Conservation (phyloP, 2,113 vertebrate species). For the Vimba vimba region DNA sequence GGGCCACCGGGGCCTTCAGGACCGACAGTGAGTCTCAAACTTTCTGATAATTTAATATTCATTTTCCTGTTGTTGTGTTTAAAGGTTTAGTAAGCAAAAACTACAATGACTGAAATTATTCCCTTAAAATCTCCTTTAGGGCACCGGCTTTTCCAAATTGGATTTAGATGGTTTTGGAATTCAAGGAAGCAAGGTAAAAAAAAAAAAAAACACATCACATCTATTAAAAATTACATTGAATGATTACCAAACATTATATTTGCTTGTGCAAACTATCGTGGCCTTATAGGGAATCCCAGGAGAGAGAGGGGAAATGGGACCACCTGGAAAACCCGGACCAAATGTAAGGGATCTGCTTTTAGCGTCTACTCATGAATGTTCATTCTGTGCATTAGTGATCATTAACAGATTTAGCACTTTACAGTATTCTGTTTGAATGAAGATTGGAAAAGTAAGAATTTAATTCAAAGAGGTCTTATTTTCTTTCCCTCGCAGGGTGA, state of each 20-base stretch:
- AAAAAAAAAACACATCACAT: not conserved
- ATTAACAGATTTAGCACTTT: not conserved
- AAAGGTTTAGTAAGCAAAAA: not conserved
- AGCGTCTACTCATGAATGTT: not conserved
- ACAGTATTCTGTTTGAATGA: not conserved
- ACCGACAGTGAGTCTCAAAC: slow-evolving; percentile 45
- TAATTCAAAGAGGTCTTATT: not conserved
- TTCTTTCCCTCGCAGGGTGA: slow-evolving; percentile 50
- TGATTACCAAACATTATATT: not conserved
- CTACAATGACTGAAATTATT: not conserved
- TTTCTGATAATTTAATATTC: not conserved
- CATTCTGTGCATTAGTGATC: not conserved
- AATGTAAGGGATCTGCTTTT: slow-evolving; percentile 23
- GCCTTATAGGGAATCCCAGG: slow-evolving; percentile 31
- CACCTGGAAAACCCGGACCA: slow-evolving; percentile 52
- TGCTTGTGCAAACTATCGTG: not conserved
- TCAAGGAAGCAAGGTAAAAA: slow-evolving; percentile 46
- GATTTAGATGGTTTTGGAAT: slow-evolving; percentile 32
- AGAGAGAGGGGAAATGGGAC: slow-evolving; percentile 45
- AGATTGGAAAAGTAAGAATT: not conserved
- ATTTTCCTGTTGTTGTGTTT: not conserved
- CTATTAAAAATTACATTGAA: not conserved
- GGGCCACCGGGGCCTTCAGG: slow-evolving; percentile 51
- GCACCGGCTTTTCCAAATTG: slow-evolving; percentile 42
- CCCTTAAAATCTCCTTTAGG: slow-evolving; percentile 25